Evolutionary conservation across 1,140 invertebrate genomes (phyloP), one percentile per base, ranked within the genome.

Genomic region (Fopius arisanus): DNA sequence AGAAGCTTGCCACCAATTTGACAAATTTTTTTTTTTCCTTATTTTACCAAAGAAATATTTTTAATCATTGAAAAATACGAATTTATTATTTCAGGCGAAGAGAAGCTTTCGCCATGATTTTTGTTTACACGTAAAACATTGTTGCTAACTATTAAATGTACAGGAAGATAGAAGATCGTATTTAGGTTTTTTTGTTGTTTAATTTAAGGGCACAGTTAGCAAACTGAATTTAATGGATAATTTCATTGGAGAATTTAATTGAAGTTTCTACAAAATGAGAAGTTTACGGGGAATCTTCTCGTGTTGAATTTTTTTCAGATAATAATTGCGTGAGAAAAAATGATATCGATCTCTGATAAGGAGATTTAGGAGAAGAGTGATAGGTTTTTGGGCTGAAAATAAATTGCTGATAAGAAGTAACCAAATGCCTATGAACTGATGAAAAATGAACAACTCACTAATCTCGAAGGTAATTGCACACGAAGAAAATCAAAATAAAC

Each of bases 131-230:
- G 78, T 77, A 80, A 75, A 83, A 75, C 83, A 76, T 81, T 75
- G 69, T 79, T 78, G 16, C 74, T 75, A 72, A 76, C 75, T 77
- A 62, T 79, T 78, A 78, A 81, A 83, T 84, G 74, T 84, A 85
- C 80, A 86, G 84, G 83, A 86, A 85, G 84, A 85, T 85, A 81
- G 78, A 82, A 67, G 68, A 70, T 70, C 66, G 79, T 78, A 75
- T 72, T 78, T 70, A 75, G 77, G 75, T 67, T 72, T 78, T 78
- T 77, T 77, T 63, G 43, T 40, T 28, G 28, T 67, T 63, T 31
- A 59, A 65, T 63, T 23, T 40, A 70, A 70, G 29, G 29, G 48
- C 48, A 54, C 48, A 69, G n/a, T 51, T 69, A 69, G 48, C 67
- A 54, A 69, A 51, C 28, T 7, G 28, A 26, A 69, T 48, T 48